A percentile compares a stretch with the other conserved stretches of the same genome.
These are phyloP conservation scores for Physeter macrocephalus DNA, from an alignment of 2,113 vertebrate species.

Conservation along the genomic window DNA sequence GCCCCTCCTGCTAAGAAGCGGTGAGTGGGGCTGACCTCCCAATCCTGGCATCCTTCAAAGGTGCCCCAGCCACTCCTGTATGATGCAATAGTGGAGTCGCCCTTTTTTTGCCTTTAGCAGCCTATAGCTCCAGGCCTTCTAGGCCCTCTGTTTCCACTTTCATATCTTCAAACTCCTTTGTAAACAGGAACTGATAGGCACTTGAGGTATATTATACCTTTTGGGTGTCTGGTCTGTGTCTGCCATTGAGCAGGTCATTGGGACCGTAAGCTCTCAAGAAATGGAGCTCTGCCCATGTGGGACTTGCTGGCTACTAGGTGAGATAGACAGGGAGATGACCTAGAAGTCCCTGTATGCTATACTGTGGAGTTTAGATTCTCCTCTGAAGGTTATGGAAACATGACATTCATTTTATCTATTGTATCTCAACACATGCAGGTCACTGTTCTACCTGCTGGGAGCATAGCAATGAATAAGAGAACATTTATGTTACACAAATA, in stretches of 20 bases:
- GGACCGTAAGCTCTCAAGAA: neutral
- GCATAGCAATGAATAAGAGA: neutral
- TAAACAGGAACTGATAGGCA: neutral
- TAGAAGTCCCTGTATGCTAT: neutral
- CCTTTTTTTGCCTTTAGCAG: neutral
- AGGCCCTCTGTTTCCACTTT: neutral
- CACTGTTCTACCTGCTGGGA: neutral
- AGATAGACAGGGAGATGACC: neutral
- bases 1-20: constrained; percentile 80
- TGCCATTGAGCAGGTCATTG: neutral
- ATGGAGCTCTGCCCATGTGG: neutral
- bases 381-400: neutral
- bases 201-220: neutral
- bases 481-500: neutral
- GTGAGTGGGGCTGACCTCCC: constrained; percentile 73
- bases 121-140: neutral
- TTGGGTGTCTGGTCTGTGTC: neutral
- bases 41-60: neutral
- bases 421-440: neutral
- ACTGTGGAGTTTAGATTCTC: neutral
- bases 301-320: too few species aligned
- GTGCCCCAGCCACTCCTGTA: neutral
- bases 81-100: neutral
- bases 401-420: neutral
- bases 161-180: neutral